These are phyloP conservation scores for Onychomys arenicola DNA, from an alignment of 2,797 vertebrate species.

Conservation along the genomic window DNA sequence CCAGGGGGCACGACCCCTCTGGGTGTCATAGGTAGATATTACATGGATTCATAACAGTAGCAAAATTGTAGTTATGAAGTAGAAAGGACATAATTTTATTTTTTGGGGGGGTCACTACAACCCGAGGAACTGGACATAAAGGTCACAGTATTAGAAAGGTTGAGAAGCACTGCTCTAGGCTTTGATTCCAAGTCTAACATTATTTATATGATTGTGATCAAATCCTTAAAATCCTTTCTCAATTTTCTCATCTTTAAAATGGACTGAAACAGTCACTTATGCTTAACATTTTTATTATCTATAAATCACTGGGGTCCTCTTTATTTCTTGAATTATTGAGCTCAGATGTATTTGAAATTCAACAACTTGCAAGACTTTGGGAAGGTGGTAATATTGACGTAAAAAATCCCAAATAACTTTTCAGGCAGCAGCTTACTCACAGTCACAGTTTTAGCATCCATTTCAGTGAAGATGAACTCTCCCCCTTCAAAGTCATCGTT, in stretches of 20 bases:
- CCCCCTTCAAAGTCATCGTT: conserved; percentile 98
- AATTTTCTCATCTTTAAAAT: not conserved
- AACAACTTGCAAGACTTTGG: not conserved
- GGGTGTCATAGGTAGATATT: not conserved
- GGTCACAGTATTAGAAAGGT: not conserved
- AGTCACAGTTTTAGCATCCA: conserved; percentile 98
- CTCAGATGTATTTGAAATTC: conserved; percentile 17
- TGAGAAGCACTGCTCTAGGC: not conserved
- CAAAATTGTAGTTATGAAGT: not conserved
- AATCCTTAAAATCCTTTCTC: not conserved
- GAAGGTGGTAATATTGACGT: not conserved
- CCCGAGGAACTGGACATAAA: not conserved
- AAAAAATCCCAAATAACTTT: not conserved
- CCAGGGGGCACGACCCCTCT: not conserved
- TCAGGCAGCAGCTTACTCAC: conserved; percentile 86
- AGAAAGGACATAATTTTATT: not conserved
- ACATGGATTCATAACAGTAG: not conserved
- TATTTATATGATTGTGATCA: not conserved
- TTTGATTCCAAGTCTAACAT: not conserved
- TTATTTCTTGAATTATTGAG: not conserved
- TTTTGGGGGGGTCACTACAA: not conserved
- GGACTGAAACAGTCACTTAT: not conserved
- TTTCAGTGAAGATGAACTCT: conserved; percentile 98
- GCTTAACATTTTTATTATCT: not conserved
- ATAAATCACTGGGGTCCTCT: not conserved